Percentiles rank a stretch among this genome's conserved stretches.
Evolutionary conservation across 2,113 vertebrate genomes (phyloP).

Genomic region (Catharus minimus): DNA sequence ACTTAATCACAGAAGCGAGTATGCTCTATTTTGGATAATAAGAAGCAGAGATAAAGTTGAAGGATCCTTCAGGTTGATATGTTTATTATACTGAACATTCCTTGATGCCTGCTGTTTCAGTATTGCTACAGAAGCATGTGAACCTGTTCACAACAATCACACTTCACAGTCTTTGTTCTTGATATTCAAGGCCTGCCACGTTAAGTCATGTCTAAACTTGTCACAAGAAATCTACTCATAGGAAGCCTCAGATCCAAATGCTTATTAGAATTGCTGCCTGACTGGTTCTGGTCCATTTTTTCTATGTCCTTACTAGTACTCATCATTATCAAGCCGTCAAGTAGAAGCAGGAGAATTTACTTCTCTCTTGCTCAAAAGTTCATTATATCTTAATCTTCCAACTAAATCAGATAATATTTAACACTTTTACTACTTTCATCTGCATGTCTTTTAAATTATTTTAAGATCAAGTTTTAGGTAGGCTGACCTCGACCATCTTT

Average conservation of each 20-base stretch:
- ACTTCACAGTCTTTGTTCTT: background rate
- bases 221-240: background rate
- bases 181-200: background rate
- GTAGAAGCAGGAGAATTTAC: background rate
- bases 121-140: background rate
- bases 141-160: background rate
- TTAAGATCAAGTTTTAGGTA: background rate
- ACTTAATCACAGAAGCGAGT: background rate
- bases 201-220: background rate
- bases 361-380: background rate
- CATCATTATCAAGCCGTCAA: background rate
- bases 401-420: background rate
- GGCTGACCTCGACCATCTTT: background rate
- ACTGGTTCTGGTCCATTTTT: background rate
- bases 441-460: background rate
- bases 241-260: background rate
- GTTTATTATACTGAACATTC: slow-evolving; percentile 4
- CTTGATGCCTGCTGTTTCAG: background rate
- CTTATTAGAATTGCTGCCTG: background rate
- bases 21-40: background rate
- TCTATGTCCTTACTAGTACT: accelerated
- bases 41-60: background rate
- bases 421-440: background rate
- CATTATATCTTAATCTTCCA: background rate
- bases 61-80: slow-evolving; percentile 16